Percentiles rank a stretch among this genome's conserved stretches.
phyloP scores from a whole-genome alignment of 2,113 vertebrate genomes.

The pig (Sus scrofa) region DNA sequence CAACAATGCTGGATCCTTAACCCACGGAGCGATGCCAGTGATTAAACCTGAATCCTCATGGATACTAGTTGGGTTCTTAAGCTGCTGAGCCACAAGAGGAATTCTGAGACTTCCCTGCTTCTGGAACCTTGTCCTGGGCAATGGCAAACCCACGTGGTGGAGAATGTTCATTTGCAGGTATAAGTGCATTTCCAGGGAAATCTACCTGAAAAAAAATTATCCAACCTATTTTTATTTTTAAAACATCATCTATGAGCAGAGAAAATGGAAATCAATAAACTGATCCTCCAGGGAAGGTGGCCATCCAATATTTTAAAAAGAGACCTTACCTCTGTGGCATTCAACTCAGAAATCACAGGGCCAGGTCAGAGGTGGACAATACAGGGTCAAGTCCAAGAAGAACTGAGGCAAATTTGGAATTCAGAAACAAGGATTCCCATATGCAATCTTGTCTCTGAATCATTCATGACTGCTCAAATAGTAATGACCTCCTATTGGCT shows the following conservation, averaged over 20 bases:
- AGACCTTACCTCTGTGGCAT: no score
- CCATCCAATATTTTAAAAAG: not conserved
- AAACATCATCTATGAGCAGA: not conserved
- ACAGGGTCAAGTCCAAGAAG: fast-evolving
- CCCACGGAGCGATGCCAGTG: no score
- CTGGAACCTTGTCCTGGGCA: no score
- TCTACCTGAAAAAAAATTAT: not conserved
- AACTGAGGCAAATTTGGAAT: not conserved
- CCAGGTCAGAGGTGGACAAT: fast-evolving
- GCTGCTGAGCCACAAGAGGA: no score
- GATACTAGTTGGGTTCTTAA: no score
- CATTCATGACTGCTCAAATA: not conserved
- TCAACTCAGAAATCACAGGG: not conserved
- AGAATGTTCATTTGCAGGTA: not conserved
- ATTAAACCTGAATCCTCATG: no score
- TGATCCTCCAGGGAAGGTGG: not conserved
- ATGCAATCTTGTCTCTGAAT: not conserved
- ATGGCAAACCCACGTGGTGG: fast-evolving
- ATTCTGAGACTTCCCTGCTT: no score
- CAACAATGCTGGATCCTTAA: no score
- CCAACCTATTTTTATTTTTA: not conserved
- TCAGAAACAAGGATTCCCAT: not conserved
- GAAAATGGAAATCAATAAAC: not conserved
- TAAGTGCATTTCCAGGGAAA: not conserved
- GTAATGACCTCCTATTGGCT: not conserved